These are phyloP conservation scores for Melanotaenia maccullochi DNA, from an alignment of 2,797 vertebrate genomes.

Conservation along the genomic window DNA sequence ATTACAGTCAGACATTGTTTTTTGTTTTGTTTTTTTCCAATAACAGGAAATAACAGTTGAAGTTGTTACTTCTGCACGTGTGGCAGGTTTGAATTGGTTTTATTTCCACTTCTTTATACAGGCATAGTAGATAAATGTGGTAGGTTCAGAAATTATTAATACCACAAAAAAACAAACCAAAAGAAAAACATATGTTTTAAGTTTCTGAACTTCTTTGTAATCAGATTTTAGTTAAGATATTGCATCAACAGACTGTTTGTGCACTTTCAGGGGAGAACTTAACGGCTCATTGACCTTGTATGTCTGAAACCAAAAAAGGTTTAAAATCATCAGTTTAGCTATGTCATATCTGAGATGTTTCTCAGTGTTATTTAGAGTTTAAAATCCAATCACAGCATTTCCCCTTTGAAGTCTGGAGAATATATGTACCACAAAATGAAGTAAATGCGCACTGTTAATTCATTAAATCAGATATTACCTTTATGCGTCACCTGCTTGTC, in stretches of 20 bases:
- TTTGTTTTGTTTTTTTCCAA: too few relatives aligned
- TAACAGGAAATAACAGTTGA: neutral
- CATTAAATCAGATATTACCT: conserved; percentile 19
- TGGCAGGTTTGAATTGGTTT: neutral
- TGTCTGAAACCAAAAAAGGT: neutral
- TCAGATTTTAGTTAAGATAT: neutral
- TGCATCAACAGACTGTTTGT: neutral
- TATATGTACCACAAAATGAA: neutral
- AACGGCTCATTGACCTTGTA: neutral
- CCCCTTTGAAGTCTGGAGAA: neutral
- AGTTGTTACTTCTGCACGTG: neutral
- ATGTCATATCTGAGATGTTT: neutral
- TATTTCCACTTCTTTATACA: neutral
- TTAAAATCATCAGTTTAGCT: neutral
- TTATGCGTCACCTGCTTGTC: conserved; percentile 4
- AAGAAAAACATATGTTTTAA: neutral
- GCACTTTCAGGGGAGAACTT: neutral
- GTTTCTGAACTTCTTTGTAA: neutral
- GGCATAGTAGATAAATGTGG: neutral
- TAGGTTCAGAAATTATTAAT: neutral
- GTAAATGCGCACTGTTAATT: neutral
- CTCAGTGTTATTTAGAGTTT: neutral
- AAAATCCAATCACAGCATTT: neutral
- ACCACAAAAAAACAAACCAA: neutral
- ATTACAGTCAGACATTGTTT: too few relatives aligned